Base-by-base conservation (phyloP, 2,797 vertebrate species). In the Sandelia bainsii region DNA sequence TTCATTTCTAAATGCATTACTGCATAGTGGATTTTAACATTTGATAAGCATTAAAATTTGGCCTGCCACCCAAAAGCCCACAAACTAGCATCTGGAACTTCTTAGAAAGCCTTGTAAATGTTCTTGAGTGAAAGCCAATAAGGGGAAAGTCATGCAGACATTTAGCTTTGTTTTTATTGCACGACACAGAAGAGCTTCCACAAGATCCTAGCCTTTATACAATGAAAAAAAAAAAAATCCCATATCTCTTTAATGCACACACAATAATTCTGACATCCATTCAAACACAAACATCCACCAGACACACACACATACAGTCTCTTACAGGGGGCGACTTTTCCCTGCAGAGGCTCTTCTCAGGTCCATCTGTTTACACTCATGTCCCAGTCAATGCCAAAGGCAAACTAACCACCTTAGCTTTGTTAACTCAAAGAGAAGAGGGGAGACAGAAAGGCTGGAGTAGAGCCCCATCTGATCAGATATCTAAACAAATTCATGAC, bases 161-260 rank as follows among this genome's bases (percentile, higher is more conserved):
- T 89, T 86, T 72, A 88, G 82, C 77, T 75, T 86, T 79, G 54
- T 87, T 90, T 91, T 90, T 90, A 92, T 86, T 92, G 81, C 85
- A 81, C 61, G 79, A 87, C 84, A 89, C 63, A 80, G 51, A 89
- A 91, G 61, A 85, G 85, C 60, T 84, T 88, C 82, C 76, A 89
- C 79, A 79, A 86, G 20, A 86, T 71, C 64, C 50, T 80, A 82
- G 39, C 49, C 50, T 83, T 82, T 72, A 85, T 51, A 76, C 62
- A 76, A 46, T 48, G n/a, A 77, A 68, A 56, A 71, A 71, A 75
- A 56, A 71, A 70, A 75, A 62, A 57, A 39, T 44, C 49, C 39
- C 13, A 42, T 51, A 52, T 66, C 19, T 50, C 59, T 54, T 64
- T 46, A 42, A 74, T 44, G 29, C 56, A 73, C 68, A 84, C 58